Base-by-base conservation (phyloP, 2,888 invertebrate species). In the Plemyria rubiginata region DNA sequence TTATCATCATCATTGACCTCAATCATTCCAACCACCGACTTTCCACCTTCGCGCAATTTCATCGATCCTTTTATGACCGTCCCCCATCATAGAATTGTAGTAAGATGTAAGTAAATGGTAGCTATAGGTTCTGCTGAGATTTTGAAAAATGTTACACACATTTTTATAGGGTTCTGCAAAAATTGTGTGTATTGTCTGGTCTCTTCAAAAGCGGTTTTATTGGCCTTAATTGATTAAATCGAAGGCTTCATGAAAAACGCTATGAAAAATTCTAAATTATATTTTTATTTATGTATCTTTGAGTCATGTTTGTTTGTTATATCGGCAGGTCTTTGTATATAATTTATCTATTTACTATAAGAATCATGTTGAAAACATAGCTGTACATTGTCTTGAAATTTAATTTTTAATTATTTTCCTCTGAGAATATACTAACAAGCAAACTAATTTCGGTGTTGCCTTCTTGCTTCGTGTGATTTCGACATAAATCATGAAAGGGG, bases 241-340 rank as follows among this genome's bases (percentile, higher is more conserved):
- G 78, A 84, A 92, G 91, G 90, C 89, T 82, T 75, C 84, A 85
- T 88, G 79, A 87, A 91, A 90, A 89, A 87, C 86, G 87, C 84
- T 85, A 76, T 77, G 88, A 80, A 84, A 84, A 52, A 32, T 13
- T 40, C 1, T 12, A 52, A 52, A 52, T 29, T 6, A 32, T 11
- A 22, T 28, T 38, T 45, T 36, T 36, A 12, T 22, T 22, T 22
- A 32, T 29, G 9, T 29, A 53, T 60, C 80, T 84, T 87, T 87
- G 85, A 82, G 70, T 84, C 84, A 78, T 78, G 85, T 77, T 79
- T 72, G 70, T 84, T 81, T 74, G 88, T 90, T 89, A 84, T 83
- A 81, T 80, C 87, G 92, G 91, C 91, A 88, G 86, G 87, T 90
- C 90, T 92, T 88, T 92, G 92, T 92, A 90, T 76, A 90, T 89